Percentiles rank a stretch among this genome's conserved stretches.
phyloP scores from a whole-genome alignment of 1,140 invertebrate genomes.

The Notospermus geniculatus region DNA sequence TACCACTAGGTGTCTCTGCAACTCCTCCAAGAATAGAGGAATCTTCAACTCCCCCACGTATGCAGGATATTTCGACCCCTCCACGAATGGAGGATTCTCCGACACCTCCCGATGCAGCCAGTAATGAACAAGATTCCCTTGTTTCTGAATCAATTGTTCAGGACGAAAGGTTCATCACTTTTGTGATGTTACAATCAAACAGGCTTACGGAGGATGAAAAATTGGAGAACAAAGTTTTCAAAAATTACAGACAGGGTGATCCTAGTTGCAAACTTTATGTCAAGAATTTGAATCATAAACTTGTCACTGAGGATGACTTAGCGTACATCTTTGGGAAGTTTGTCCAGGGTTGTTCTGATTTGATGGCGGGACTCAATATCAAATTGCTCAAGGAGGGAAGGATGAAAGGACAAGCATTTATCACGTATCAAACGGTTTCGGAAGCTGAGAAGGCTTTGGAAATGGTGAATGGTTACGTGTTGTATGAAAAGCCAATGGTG shows the following conservation, averaged over 20 bases:
- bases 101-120: too few species aligned
- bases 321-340: conserved; percentile 74
- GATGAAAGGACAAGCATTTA: conserved; percentile 95
- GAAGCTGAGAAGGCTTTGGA: conserved; percentile 72
- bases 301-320: conserved; percentile 64
- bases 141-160: too few species aligned
- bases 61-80: too few species aligned
- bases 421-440: conserved; percentile 72
- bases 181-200: too few species aligned
- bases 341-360: conserved; percentile 31
- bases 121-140: too few species aligned
- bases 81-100: too few species aligned
- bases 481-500: conserved; percentile 86
- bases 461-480: conserved; percentile 82
- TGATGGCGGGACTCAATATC: conserved; percentile 68
- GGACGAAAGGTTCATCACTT: too few species aligned
- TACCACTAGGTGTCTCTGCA: too few species aligned
- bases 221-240: conserved; percentile 72
- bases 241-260: conserved; percentile 79
- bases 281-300: conserved; percentile 70
- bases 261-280: conserved; percentile 80
- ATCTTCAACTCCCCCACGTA: too few species aligned
- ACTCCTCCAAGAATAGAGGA: too few species aligned
- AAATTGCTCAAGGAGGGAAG: conserved; percentile 88
- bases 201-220: too few species aligned